Evolutionary conservation across 1,140 invertebrate species (phyloP).

Genomic region (Chironomus striatipennis): DNA sequence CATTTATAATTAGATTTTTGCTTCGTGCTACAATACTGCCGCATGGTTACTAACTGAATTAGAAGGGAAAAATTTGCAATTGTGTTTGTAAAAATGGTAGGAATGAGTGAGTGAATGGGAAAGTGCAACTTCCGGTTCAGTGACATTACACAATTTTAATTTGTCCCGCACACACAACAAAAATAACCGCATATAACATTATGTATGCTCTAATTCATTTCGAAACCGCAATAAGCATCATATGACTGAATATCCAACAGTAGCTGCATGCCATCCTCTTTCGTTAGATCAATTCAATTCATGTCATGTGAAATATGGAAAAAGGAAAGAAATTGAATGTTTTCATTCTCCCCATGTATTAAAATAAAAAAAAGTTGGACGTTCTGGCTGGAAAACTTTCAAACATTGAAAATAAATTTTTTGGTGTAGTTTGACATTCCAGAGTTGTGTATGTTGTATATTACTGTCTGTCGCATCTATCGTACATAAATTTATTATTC

Average conservation of each 20-base stretch:
- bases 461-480: background rate
- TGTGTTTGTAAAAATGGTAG: background rate
- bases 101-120: background rate
- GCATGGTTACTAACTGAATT: background rate
- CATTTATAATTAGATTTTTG: conserved; percentile 10
- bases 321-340: no score
- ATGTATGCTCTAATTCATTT: background rate
- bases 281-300: background rate
- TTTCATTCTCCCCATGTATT: no score
- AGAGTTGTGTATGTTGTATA: background rate
- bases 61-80: background rate
- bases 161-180: background rate
- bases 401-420: background rate
- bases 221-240: background rate
- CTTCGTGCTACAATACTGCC: background rate
- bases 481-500: background rate
- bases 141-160: background rate
- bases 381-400: background rate
- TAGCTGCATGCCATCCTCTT: background rate
- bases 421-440: no score
- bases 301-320: no score
- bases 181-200: background rate
- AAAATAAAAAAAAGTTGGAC: background rate
- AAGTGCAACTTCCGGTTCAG: background rate
- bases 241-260: background rate